A percentile compares a stretch with the other conserved stretches of the same genome.
Conservation (phyloP, 2,888 invertebrate genomes). For the Platypus cylindrus region DNA sequence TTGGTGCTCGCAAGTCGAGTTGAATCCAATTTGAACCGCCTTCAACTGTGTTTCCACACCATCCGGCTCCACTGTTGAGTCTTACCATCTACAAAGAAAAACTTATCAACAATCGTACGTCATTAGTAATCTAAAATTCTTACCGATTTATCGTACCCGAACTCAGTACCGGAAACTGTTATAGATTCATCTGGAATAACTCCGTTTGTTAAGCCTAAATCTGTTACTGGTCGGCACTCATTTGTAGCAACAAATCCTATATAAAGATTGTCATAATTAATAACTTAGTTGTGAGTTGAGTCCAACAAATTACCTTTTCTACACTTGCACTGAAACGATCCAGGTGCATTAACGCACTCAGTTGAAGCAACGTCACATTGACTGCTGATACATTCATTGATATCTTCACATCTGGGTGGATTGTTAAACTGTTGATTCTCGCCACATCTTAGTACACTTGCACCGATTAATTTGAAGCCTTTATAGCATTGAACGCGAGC, state of each 20-base stretch:
- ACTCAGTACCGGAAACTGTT: constrained; percentile 68
- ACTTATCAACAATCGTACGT: no score
- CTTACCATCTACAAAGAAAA: constrained; percentile 54
- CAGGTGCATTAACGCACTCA: constrained; percentile 78
- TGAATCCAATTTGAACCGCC: constrained; percentile 82
- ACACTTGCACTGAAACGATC: constrained; percentile 83
- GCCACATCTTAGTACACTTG: constrained; percentile 74
- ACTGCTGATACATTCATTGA: constrained; percentile 79
- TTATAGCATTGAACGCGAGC: constrained; percentile 83
- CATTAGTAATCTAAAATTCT: constrained; percentile 23
- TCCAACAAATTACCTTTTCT: constrained; percentile 39
- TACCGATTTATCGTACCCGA: constrained; percentile 71
- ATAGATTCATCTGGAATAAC: constrained; percentile 86
- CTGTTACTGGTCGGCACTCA: constrained; percentile 82
- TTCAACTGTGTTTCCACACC: constrained; percentile 81
- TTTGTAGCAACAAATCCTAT: constrained; percentile 63
- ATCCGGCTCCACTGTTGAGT: constrained; percentile 69
- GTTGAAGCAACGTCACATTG: constrained; percentile 86
- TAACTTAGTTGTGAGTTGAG: background rate
- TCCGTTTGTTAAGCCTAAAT: constrained; percentile 76
- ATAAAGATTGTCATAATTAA: background rate
- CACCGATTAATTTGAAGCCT: constrained; percentile 64
- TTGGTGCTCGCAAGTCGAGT: constrained; percentile 77
- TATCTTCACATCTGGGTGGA: constrained; percentile 80
- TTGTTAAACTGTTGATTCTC: constrained; percentile 72